Evolutionary conservation across 2,888 invertebrate species (phyloP), one percentile per base, ranked within the genome.

Genomic region (Homarus gammarus): DNA sequence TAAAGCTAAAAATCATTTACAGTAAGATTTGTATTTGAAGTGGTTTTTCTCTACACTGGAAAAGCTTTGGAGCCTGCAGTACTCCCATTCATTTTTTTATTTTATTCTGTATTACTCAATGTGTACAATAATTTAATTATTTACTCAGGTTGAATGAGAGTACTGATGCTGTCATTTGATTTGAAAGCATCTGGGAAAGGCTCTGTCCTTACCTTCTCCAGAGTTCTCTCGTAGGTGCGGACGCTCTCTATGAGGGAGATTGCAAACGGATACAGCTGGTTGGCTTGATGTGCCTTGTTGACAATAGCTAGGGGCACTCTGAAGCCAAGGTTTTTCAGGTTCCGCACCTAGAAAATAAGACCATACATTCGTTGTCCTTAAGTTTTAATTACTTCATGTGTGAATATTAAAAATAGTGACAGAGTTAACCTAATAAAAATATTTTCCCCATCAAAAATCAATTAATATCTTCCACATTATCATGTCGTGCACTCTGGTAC

Each of bases 271-370:
- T 99, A 99, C 22, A 99, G 96, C 94, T 99, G 98, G 94, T 99
- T 99, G 0, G 99, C 99, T 94, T 99, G 99, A 94, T 99, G 99
- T 5, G 99, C 99, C 94, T 99, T 99, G 95, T 99, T 99, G 49
- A 99, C 99, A 92, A 99, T 99, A 0, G 98, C 98, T 93, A 99
- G 94, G 0, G 99, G 99, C 56, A 99, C 98, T 92, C 99, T 96
- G 95, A 99, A 99, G 92, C 98, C 98, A 84, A 99, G 95, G 94
- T 97, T 98, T 93, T 99, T 98, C 93, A 99, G 95, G 94, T 99
- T 99, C 79, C 99, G 96, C 49, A 99, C 95, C 95, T 95, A 33
- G n/a, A n/a, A 84, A 31, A 84, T 36, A 82, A 18, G 31, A 3
- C 70, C 68, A 89, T 64, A 85, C 12, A 73, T 12, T 36, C 27